phyloP scores from a whole-genome alignment of 2,797 vertebrate genomes.

The Schizothorax lantsangensis region DNA sequence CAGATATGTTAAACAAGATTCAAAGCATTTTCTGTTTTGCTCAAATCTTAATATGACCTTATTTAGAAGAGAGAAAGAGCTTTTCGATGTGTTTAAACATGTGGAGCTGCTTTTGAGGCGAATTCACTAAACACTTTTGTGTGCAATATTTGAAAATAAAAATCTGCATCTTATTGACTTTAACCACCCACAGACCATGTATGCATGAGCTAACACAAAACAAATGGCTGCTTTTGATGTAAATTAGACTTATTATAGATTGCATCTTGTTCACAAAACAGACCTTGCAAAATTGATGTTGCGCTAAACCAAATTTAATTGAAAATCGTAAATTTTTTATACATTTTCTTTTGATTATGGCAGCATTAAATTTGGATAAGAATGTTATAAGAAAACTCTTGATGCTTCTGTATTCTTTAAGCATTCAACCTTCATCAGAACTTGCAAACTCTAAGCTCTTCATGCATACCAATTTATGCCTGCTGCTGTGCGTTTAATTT shows the following conservation, averaged over 20 bases:
- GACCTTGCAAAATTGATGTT: neutral
- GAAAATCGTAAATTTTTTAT: neutral
- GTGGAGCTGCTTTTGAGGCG: conserved; percentile 47
- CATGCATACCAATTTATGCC: neutral
- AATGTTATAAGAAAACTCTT: conserved; percentile 13
- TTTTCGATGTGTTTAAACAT: conserved; percentile 56
- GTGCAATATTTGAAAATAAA: neutral
- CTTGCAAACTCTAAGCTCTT: neutral
- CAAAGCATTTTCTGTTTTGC: conserved; percentile 38
- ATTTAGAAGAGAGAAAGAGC: conserved; percentile 40
- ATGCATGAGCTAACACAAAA: neutral
- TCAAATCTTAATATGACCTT: conserved; percentile 47
- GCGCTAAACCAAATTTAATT: neutral
- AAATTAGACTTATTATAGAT: neutral
- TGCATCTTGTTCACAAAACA: neutral
- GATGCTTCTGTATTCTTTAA: neutral
- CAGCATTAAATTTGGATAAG: neutral
- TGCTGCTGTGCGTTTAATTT: neutral
- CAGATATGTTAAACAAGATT: conserved; percentile 13
- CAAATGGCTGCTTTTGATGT: neutral
- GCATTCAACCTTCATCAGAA: neutral
- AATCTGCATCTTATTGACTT: conserved; percentile 30
- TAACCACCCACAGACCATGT: neutral
- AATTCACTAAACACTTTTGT: neutral
- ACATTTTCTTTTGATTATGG: neutral